phyloP scores from a whole-genome alignment of 2,113 vertebrate genomes.

The Panthera uncia region DNA sequence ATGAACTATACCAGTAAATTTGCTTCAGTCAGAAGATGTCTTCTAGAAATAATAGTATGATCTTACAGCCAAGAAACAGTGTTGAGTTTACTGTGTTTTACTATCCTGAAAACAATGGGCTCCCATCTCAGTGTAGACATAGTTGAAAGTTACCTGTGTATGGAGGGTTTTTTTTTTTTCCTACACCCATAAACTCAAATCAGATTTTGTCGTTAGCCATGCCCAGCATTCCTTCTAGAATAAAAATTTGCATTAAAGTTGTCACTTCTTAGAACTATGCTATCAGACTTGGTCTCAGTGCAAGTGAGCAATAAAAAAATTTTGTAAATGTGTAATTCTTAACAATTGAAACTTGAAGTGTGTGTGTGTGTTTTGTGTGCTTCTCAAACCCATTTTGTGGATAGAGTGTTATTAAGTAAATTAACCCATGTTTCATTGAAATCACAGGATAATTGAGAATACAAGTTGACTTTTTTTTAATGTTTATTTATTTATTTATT shows the following conservation, averaged over 20 bases:
- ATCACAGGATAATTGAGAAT: background rate
- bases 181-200: slow-evolving; percentile 19
- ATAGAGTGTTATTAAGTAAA: background rate
- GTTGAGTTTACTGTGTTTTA: slow-evolving; percentile 19
- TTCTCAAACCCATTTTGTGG: background rate
- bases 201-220: background rate
- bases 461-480: background rate
- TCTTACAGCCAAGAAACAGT: background rate
- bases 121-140: background rate
- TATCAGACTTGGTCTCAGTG: background rate
- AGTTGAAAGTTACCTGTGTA: background rate
- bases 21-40: background rate
- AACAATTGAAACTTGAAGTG: background rate
- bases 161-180: background rate
- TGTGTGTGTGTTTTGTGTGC: rapidly evolving
- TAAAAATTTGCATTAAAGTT: background rate
- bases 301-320: background rate
- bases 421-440: background rate
- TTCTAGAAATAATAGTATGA: background rate
- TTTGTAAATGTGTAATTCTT: slow-evolving; percentile 4
- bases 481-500: no score
- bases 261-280: background rate
- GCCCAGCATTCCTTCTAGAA: background rate
- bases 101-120: slow-evolving; percentile 21
- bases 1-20: background rate